Conservation (phyloP, 2,797 vertebrate species). For the Diceros bicornis region DNA sequence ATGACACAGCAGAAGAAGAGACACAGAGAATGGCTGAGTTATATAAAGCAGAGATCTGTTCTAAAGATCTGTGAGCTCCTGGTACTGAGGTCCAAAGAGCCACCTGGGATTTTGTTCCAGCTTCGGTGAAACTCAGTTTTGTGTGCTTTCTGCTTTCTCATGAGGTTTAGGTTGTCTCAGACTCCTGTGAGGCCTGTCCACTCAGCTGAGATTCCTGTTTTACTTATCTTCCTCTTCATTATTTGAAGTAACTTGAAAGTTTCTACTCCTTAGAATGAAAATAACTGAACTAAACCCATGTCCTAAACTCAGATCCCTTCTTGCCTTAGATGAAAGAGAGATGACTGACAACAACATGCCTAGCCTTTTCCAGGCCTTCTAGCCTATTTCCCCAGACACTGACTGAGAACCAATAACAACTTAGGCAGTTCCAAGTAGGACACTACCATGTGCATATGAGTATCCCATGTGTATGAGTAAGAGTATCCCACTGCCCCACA, state of each 20-base stretch:
- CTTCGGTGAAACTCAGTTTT: neutral
- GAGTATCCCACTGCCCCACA: neutral
- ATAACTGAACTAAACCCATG: neutral
- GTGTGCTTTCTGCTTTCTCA: neutral
- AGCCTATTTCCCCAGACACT: neutral
- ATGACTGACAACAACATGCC: neutral
- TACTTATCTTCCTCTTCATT: neutral
- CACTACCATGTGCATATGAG: neutral
- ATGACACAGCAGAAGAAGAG: neutral
- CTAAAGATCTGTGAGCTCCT: neutral
- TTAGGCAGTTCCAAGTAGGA: neutral
- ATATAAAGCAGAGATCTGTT: neutral
- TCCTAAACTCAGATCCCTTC: neutral
- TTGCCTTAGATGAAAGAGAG: constrained; percentile 1
- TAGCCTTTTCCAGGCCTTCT: neutral
- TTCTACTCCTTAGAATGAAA: neutral
- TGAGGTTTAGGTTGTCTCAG: neutral
- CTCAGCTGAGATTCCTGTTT: neutral
- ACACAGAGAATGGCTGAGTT: neutral
- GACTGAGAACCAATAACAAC: neutral
- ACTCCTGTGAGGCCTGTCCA: neutral
- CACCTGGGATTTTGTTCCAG: neutral
- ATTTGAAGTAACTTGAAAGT: neutral
- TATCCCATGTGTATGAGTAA: neutral
- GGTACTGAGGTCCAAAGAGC: neutral